phyloP scores from a whole-genome alignment of 2,113 vertebrate genomes.

The Aleadryas rufinucha region DNA sequence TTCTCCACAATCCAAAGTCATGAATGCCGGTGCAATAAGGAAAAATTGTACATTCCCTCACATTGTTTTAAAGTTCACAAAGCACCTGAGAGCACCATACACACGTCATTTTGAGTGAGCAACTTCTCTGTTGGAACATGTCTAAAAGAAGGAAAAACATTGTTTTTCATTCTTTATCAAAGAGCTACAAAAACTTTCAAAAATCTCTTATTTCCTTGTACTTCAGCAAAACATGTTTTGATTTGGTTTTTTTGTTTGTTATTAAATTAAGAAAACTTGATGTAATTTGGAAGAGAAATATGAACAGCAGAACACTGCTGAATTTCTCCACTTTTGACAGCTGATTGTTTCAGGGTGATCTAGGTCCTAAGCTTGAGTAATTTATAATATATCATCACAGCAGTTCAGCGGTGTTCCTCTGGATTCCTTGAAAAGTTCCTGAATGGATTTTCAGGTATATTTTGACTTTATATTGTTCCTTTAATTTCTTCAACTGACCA shows the following conservation, averaged over 20 bases:
- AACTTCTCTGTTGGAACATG: background rate
- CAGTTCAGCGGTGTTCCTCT: background rate
- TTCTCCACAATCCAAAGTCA: background rate
- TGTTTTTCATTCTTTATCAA: background rate
- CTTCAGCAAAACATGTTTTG: background rate
- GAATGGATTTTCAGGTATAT: background rate
- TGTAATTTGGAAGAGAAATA: background rate
- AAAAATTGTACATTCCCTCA: background rate
- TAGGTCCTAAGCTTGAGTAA: background rate
- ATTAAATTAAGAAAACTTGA: background rate
- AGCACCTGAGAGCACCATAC: background rate
- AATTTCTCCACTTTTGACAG: background rate
- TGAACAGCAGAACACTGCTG: background rate
- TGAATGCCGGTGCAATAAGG: background rate
- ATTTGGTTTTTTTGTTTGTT: background rate
- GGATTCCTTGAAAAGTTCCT: background rate
- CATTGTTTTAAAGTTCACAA: background rate
- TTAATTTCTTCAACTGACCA: background rate
- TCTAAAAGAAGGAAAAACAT: background rate
- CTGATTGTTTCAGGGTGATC: background rate
- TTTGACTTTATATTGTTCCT: background rate
- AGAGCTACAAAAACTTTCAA: background rate
- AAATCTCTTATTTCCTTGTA: background rate
- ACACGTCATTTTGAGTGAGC: background rate
- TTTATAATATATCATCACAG: background rate